phyloP scores from a whole-genome alignment of 2,888 invertebrate species.

The Nudaria mundana region DNA sequence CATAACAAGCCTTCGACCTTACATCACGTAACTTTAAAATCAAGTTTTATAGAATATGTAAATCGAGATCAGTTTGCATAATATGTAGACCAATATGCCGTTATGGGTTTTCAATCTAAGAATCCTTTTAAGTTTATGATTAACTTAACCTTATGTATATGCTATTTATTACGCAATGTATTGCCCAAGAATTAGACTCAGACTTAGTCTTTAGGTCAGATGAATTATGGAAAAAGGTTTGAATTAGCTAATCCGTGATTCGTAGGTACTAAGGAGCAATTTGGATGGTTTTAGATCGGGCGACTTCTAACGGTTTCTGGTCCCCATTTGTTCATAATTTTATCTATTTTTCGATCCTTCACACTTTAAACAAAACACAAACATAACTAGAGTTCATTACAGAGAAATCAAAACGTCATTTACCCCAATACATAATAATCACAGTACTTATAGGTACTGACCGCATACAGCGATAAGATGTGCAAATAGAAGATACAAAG shows the following conservation, averaged over 20 bases:
- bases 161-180: background rate
- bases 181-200: background rate
- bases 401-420: too few species aligned
- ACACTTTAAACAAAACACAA: background rate
- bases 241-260: too few species aligned
- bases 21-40: slow-evolving; percentile 33
- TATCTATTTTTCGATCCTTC: background rate
- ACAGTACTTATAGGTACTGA: slow-evolving; percentile 2
- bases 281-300: too few species aligned
- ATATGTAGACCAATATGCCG: slow-evolving; percentile 16
- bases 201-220: background rate
- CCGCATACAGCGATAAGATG: slow-evolving; percentile 1
- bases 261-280: too few species aligned
- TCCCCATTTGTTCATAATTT: too few species aligned
- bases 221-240: background rate
- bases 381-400: slow-evolving; percentile 12
- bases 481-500: slow-evolving; percentile 8
- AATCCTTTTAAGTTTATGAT: background rate
- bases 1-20: slow-evolving; percentile 51
- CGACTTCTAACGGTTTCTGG: too few species aligned
- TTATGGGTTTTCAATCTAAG: slow-evolving; percentile 1
- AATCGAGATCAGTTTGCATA: slow-evolving; percentile 12
- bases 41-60: slow-evolving; percentile 18
- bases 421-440: slow-evolving; percentile 13
- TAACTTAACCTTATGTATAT: background rate